phyloP scores from a whole-genome alignment of 1,140 invertebrate species.

The Venustaconcha ellipsiformis region DNA sequence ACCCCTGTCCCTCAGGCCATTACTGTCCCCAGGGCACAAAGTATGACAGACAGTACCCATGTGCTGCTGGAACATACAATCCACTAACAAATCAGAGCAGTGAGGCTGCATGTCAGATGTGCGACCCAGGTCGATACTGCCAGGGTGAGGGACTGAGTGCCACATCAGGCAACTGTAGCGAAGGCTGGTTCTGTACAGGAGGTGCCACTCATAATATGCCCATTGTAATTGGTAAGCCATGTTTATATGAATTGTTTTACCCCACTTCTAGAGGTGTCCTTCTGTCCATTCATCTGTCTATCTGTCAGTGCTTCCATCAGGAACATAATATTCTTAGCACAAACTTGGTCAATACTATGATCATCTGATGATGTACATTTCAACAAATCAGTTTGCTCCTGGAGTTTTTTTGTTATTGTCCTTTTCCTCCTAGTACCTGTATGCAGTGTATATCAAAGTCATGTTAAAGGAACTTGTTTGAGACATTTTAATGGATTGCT shows the following conservation, averaged over 20 bases:
- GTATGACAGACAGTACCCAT: constrained; percentile 51
- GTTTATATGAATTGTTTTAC: background rate
- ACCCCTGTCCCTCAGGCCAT: constrained; percentile 51
- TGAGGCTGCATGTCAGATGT: constrained; percentile 46
- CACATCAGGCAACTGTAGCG: constrained; percentile 53
- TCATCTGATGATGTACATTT: too few species aligned
- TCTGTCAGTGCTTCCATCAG: too few species aligned
- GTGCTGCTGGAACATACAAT: constrained; percentile 60
- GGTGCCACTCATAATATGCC: constrained; percentile 51
- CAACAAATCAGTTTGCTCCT: too few species aligned
- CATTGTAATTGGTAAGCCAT: constrained; percentile 50
- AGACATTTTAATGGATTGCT: too few species aligned
- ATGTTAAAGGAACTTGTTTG: too few species aligned
- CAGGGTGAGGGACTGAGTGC: constrained; percentile 39
- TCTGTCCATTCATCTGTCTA: too few species aligned
- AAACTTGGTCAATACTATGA: too few species aligned
- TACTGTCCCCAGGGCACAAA: constrained; percentile 60
- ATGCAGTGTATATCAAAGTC: too few species aligned
- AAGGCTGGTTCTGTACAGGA: constrained; percentile 65
- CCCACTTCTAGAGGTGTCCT: too few species aligned
- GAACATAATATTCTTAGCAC: too few species aligned
- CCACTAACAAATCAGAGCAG: constrained; percentile 36
- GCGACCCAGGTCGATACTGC: constrained; percentile 61
- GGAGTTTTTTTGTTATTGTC: too few species aligned
- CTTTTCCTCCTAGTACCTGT: too few species aligned